A percentile compares a stretch with the other conserved stretches of the same genome.
These are phyloP conservation scores for Chymomyza procnemis DNA, from an alignment of 2,888 invertebrate species.

Conservation along the genomic window DNA sequence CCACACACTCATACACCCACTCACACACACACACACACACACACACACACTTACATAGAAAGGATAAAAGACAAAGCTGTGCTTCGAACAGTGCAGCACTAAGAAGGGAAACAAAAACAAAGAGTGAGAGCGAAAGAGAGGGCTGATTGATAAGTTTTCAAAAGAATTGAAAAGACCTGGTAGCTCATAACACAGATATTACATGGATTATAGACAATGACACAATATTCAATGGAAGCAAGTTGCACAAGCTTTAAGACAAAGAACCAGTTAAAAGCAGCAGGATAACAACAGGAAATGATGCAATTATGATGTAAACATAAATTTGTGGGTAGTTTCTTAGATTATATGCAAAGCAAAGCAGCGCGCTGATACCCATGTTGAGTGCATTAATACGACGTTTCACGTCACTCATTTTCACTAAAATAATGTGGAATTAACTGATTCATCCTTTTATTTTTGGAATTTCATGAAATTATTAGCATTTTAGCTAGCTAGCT, in stretches of 20 bases:
- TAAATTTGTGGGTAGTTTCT: too few species aligned
- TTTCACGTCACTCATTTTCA: too few species aligned
- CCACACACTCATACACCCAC: neutral
- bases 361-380: too few species aligned
- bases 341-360: too few species aligned
- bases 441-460: too few species aligned
- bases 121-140: constrained; percentile 1
- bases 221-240: neutral
- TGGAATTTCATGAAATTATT: too few species aligned
- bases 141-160: neutral
- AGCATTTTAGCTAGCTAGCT: too few species aligned
- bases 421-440: too few species aligned
- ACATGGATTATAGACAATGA: neutral
- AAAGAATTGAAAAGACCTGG: neutral
- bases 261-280: neutral
- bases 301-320: too few species aligned
- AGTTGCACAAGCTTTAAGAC: constrained; percentile 23
- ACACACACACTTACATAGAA: neutral
- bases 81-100: neutral
- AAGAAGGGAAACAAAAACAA: neutral
- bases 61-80: neutral
- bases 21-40: neutral
- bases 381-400: too few species aligned
- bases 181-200: neutral
- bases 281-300: neutral